Evolutionary conservation across 30 jellyfish, hydroid and myxozoan species (phyloP).

Genomic region (Rhopilema esculentum): DNA sequence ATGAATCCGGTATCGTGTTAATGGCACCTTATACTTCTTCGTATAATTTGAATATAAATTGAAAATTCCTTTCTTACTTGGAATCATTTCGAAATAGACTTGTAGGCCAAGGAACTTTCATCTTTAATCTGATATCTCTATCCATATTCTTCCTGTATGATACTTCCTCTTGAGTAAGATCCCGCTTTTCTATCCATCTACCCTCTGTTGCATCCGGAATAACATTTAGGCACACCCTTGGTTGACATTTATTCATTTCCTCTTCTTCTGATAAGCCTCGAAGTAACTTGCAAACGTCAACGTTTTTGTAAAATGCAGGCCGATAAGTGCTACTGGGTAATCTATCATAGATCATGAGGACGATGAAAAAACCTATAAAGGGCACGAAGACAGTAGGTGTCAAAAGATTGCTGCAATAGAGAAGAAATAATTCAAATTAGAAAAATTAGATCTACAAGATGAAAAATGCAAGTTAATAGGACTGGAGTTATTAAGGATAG

Average conservation of each 20-base stretch:
- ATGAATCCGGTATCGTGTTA: too few species aligned
- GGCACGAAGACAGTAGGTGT: neutral
- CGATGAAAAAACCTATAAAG: neutral
- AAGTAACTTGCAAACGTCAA: conserved; percentile 6
- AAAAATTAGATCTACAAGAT: neutral
- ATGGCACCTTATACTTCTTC: neutral
- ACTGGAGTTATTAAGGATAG: too few species aligned
- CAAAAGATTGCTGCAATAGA: neutral
- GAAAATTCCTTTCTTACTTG: conserved; percentile 30
- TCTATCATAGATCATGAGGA: neutral
- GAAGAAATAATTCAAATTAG: too few species aligned
- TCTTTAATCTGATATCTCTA: conserved; percentile 55
- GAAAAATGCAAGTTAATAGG: too few species aligned
- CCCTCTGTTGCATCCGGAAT: conserved; percentile 65
- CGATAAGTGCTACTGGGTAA: neutral
- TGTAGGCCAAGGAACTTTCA: conserved; percentile 78
- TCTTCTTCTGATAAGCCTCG: neutral
- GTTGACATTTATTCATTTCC: conserved; percentile 33
- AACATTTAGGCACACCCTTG: conserved; percentile 50
- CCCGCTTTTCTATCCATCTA: conserved; percentile 56
- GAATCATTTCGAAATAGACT: conserved; percentile 76
- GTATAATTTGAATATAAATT: neutral
- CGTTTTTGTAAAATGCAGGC: neutral
- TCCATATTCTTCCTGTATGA: conserved; percentile 69
- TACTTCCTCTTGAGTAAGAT: conserved; percentile 44